These are phyloP conservation scores for Poeciliopsis presidionis DNA, from an alignment of 2,797 vertebrate genomes.

Conservation along the genomic window DNA sequence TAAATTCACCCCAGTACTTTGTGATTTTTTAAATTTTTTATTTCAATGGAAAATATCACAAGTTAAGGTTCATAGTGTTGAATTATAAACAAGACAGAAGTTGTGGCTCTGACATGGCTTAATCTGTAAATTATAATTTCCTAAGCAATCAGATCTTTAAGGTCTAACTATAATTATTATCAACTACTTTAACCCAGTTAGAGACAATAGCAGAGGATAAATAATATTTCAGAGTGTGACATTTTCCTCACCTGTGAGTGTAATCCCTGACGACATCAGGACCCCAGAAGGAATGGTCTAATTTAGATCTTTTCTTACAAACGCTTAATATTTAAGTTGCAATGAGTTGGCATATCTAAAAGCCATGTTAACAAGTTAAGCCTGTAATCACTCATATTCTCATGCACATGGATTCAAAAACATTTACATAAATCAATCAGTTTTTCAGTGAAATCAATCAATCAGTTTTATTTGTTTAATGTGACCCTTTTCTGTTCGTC, in stretches of 20 bases:
- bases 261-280: not conserved
- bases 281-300: not conserved
- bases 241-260: not conserved
- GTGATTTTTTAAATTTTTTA: not conserved
- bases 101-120: not conserved
- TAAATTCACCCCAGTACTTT: not conserved
- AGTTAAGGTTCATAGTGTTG: not conserved
- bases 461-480: no score
- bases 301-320: not conserved
- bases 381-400: not conserved
- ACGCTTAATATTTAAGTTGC: not conserved
- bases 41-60: not conserved
- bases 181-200: constrained; percentile 8
- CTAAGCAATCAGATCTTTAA: not conserved
- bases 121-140: not conserved
- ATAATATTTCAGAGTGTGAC: not conserved
- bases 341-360: not conserved
- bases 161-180: constrained; percentile 8
- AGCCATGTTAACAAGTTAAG: not conserved
- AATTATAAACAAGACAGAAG: not conserved
- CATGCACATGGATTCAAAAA: not conserved
- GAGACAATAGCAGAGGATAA: constrained; percentile 3
- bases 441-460: not conserved
- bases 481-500: no score
- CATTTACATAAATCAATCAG: not conserved